Base-by-base conservation (phyloP, 2,888 invertebrate genomes). In the Tyria jacobaeae region DNA sequence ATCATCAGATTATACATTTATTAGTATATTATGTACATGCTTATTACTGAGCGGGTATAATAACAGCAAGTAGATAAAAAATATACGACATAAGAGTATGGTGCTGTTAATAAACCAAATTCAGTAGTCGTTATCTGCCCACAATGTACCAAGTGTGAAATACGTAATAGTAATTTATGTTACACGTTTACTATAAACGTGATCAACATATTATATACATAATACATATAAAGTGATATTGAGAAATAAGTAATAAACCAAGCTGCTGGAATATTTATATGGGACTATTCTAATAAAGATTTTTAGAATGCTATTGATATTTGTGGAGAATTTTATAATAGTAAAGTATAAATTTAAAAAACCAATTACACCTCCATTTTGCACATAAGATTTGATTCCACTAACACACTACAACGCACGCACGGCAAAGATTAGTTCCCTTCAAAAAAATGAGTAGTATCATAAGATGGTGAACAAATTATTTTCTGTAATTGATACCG, bases 51-150 rank as follows among this genome's bases (percentile, higher is more conserved):
- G 47, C 59, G 59, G 59, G 53, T 59, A 52, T 54, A 37, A 59
- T 58, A 63, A 55, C 54, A 60, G 49, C 34, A 24, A 63, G 57
- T 49, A 35, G 41, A 52, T 52, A 39, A 44, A 25, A 41, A 51
- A 52, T 41, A 47, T 25, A 52, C 44, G 21, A 52, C 52, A 59
- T 52, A 10, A 39, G 62, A 17, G 59, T 47, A 35, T 56, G 59
- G 64, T 72, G 71, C 75, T 75, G 75, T 66, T 73, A 70, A 66
- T 71, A 73, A 73, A 71, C 71, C 71, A 71, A 78, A 75, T 79
- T 79, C 71, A 62, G 68, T n/a, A n/a, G n/a, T 73, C 66, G 65
- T 80, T 79, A 81, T 80, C 80, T 69, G 41, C 51, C 39, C 55
- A 73, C 68, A 77, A 65, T 60, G 66, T 62, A 58, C 58, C 37